phyloP scores from a whole-genome alignment of 2,888 invertebrate genomes.

The Drosophila robusta region DNA sequence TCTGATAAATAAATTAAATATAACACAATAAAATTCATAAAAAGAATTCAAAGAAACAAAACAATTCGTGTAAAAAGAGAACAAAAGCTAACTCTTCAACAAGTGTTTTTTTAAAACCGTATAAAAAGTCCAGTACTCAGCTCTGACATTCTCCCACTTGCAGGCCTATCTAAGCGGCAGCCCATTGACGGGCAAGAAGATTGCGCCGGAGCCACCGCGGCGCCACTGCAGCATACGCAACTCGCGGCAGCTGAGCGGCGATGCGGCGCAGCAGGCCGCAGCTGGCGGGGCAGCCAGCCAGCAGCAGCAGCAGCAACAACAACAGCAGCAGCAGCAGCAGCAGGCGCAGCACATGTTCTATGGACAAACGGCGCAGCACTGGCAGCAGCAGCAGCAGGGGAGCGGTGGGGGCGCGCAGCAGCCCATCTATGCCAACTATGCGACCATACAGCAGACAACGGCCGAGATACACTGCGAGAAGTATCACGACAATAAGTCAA shows the following conservation, averaged over 20 bases:
- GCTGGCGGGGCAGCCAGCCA: slow-evolving; percentile 51
- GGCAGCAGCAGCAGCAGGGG: slow-evolving; percentile 62
- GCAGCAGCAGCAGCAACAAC: slow-evolving; percentile 1
- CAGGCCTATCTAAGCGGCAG: slow-evolving; percentile 88
- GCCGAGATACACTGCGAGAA: slow-evolving; percentile 87
- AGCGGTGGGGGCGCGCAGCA: slow-evolving; percentile 47
- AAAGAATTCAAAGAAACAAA: no score
- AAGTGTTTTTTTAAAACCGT: no score
- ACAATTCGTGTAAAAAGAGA: no score
- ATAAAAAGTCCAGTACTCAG: no score
- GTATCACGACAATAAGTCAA: slow-evolving; percentile 88
- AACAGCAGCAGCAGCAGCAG: slow-evolving; percentile 40
- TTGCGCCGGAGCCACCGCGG: slow-evolving; percentile 93
- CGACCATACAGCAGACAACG: slow-evolving; percentile 87
- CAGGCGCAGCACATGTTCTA: slow-evolving; percentile 63
- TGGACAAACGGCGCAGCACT: slow-evolving; percentile 62
- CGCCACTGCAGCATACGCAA: slow-evolving; percentile 87
- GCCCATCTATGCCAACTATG: slow-evolving; percentile 85
- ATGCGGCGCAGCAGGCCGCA: slow-evolving; percentile 33
- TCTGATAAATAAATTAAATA: no score
- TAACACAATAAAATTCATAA: no score
- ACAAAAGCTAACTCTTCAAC: no score
- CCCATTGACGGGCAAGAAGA: slow-evolving; percentile 91
- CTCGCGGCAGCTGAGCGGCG: slow-evolving; percentile 75
- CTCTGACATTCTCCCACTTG: not conserved